phyloP scores from a whole-genome alignment of 2,113 vertebrate species.

The Tonatia bakeri region DNA sequence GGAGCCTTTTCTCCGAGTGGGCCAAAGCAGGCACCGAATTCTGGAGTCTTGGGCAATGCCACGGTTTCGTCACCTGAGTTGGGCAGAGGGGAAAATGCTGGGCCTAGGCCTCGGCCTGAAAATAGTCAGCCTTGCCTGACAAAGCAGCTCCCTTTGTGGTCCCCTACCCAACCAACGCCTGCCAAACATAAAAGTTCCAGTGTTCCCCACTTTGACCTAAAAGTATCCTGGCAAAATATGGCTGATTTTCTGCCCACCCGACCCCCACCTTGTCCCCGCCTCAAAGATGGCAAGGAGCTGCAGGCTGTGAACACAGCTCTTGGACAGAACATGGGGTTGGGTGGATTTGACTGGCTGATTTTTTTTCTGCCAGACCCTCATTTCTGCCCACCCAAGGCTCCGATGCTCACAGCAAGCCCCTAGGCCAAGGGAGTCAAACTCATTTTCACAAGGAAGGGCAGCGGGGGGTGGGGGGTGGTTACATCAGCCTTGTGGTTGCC shows the following conservation, averaged over 20 bases:
- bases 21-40: slow-evolving; percentile 25
- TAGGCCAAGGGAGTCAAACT: background rate
- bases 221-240: background rate
- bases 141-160: background rate
- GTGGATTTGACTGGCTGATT: background rate
- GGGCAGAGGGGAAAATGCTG: background rate
- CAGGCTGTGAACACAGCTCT: background rate
- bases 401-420: background rate
- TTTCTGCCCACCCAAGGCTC: background rate
- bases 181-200: background rate
- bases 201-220: background rate
- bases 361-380: background rate
- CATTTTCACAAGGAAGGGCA: no score
- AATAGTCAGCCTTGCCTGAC: background rate
- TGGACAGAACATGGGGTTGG: background rate
- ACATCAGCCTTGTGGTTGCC: no score
- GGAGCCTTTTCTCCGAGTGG: slow-evolving; percentile 75
- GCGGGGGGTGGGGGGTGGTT: no score
- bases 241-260: background rate
- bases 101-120: background rate
- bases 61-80: slow-evolving; percentile 48
- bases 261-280: background rate
- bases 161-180: background rate
- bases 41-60: slow-evolving; percentile 66
- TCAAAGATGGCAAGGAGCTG: background rate